Evolutionary conservation across 2,797 vertebrate species (phyloP), one percentile per base, ranked within the genome.

Genomic region (Tokudaia tokunoshimensis): DNA sequence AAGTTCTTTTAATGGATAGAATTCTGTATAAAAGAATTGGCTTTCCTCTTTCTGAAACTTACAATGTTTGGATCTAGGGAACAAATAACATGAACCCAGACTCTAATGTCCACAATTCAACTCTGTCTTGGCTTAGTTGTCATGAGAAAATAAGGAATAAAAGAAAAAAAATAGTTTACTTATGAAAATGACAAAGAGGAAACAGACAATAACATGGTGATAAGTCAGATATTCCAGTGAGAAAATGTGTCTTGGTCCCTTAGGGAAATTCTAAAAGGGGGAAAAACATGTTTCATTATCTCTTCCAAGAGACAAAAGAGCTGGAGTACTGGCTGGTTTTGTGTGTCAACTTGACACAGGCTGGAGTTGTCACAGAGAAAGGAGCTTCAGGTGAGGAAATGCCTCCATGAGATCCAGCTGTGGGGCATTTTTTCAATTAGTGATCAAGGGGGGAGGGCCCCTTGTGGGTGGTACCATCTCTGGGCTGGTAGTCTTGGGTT

Each of bases 181-280:
- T 82, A 72, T 11, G 70, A 63, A 26, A 26, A 37, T 44, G 6
- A 29, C 4, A 41, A 34, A 76, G 93, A 92, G 41, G 72, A 94
- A 55, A 93, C n/a, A 90, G 34, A 50, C 24, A 61, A 3, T 3
- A 20, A 3, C 26, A 2, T 75, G 37, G 20, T 74, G 74, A 44
- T 79, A 83, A 89, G 4, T 59, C 57, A 78, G 31, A 44, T 89
- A 11, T 50, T 31, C 47, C 22, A 13, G 3, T 44, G 57, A 41
- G n/a, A 96, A 47, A 92, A 50, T 47, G 6, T 91, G 80, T 89
- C 75, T 96, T 44, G 24, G 78, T 86, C 34, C 50, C 88, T 59
- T 20, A 70, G 70, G 90, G 55, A 92, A 93, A 75, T 44, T 76
- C 14, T 52, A 67, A 76, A 50, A 90, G 61, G 4, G 26, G 67